Percentiles rank a stretch among this genome's conserved stretches.
Conservation (phyloP, 1,140 invertebrate species). For the Laodelphax striatellus region DNA sequence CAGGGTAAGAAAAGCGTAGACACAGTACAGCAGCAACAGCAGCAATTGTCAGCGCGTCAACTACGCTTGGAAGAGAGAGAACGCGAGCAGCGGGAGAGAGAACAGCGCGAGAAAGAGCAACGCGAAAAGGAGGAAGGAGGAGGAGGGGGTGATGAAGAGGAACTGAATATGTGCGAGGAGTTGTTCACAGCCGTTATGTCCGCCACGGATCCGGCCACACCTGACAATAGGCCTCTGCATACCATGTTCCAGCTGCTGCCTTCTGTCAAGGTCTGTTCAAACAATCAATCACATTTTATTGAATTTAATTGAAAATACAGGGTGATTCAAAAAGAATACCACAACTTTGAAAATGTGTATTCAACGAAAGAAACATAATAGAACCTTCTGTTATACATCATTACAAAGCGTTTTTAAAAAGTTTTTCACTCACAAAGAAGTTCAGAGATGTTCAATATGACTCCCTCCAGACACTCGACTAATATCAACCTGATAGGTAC, state of each 20-base stretch:
- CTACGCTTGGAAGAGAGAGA: conserved; percentile 1
- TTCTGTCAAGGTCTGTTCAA: conserved; percentile 51
- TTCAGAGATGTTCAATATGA: too few relatives aligned
- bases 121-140: background rate
- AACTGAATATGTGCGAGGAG: conserved; percentile 58
- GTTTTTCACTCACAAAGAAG: too few relatives aligned
- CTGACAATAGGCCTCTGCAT: conserved; percentile 66
- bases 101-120: background rate
- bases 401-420: too few relatives aligned
- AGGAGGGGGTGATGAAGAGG: conserved; percentile 40
- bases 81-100: conserved; percentile 2
- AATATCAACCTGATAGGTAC: too few relatives aligned
- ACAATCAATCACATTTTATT: background rate
- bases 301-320: too few relatives aligned
- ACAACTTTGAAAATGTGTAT: too few relatives aligned
- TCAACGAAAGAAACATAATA: too few relatives aligned
- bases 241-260: conserved; percentile 81
- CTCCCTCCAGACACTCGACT: too few relatives aligned
- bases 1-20: too few relatives aligned
- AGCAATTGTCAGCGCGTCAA: conserved; percentile 15
- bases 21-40: conserved; percentile 28
- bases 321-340: too few relatives aligned
- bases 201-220: conserved; percentile 43
- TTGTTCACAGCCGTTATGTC: conserved; percentile 72
- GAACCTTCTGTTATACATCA: too few relatives aligned